These are phyloP conservation scores for Sinella curviseta DNA, from an alignment of 1,140 invertebrate species.

Conservation along the genomic window DNA sequence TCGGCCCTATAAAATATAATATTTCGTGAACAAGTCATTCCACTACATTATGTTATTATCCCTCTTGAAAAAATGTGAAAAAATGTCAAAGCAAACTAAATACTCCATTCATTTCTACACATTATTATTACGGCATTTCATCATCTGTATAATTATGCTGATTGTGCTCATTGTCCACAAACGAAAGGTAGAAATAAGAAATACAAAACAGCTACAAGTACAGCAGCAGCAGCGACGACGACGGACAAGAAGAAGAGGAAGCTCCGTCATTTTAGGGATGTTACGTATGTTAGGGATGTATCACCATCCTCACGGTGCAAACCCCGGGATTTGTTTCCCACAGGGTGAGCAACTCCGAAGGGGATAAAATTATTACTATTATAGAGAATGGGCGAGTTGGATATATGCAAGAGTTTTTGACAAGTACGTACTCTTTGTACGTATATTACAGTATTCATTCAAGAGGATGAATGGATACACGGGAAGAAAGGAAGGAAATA, in stretches of 20 bases:
- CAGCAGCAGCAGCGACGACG: not conserved
- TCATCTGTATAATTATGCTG: constrained; percentile 16
- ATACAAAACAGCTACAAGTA: too few species aligned
- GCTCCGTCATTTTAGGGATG: not conserved
- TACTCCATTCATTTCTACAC: constrained; percentile 6
- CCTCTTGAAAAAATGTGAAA: constrained; percentile 1
- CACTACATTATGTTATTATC: not conserved
- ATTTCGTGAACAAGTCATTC: not conserved
- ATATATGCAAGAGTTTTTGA: not conserved
- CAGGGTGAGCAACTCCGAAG: not conserved
- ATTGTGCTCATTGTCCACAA: not conserved
- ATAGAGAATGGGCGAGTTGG: not conserved
- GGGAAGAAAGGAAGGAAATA: constrained; percentile 9
- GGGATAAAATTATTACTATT: too few species aligned
- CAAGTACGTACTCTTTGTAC: not conserved
- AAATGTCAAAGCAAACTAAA: constrained; percentile 24
- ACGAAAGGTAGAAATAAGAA: not conserved
- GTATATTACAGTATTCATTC: constrained; percentile 16
- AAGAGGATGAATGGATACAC: not conserved
- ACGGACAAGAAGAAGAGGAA: not conserved
- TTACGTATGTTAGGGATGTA: too few species aligned
- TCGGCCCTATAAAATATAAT: too few species aligned
- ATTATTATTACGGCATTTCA: not conserved
- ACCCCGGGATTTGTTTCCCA: constrained; percentile 24
- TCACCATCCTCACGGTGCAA: not conserved